Percentiles rank a stretch among this genome's conserved stretches.
phyloP scores from a whole-genome alignment of 1,140 invertebrate genomes.

The Sinella curviseta region DNA sequence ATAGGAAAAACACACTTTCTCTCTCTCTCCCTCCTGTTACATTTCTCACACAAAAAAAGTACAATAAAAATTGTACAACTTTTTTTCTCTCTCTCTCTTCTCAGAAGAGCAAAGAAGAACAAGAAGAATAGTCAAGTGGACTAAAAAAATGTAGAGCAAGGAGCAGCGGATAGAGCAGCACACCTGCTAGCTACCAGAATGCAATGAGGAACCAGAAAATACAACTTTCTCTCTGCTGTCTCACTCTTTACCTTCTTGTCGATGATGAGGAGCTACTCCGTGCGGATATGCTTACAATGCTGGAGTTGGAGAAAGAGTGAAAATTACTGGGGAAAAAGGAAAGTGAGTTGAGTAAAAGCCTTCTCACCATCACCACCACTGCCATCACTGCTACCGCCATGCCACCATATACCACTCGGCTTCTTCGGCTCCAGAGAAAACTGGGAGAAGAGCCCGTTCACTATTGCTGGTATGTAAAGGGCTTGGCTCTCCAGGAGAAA shows the following conservation, averaged over 20 bases:
- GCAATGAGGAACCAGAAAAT: not conserved
- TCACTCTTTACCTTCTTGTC: not conserved
- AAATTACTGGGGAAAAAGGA: not conserved
- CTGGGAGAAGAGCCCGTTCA: too few relatives aligned
- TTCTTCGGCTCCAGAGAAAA: too few relatives aligned
- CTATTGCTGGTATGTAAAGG: not conserved
- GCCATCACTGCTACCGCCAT: not conserved
- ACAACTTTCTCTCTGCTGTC: not conserved
- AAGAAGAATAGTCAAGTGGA: not conserved
- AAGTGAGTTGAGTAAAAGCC: not conserved
- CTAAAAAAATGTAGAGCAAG: not conserved
- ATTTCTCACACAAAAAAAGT: too few relatives aligned
- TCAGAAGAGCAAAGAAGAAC: too few relatives aligned
- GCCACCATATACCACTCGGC: too few relatives aligned
- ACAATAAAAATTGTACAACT: too few relatives aligned
- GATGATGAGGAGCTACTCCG: not conserved
- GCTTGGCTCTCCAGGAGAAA: not conserved
- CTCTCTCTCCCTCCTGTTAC: not conserved
- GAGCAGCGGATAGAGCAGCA: not conserved
- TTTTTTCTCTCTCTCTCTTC: not conserved
- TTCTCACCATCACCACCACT: not conserved
- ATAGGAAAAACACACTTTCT: not conserved
- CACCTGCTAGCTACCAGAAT: not conserved
- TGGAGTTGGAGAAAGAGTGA: not conserved
- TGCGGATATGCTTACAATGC: not conserved